A percentile compares a stretch with the other conserved stretches of the same genome.
Conservation (phyloP, 2,888 invertebrate species). For the Nemurella pictetii region DNA sequence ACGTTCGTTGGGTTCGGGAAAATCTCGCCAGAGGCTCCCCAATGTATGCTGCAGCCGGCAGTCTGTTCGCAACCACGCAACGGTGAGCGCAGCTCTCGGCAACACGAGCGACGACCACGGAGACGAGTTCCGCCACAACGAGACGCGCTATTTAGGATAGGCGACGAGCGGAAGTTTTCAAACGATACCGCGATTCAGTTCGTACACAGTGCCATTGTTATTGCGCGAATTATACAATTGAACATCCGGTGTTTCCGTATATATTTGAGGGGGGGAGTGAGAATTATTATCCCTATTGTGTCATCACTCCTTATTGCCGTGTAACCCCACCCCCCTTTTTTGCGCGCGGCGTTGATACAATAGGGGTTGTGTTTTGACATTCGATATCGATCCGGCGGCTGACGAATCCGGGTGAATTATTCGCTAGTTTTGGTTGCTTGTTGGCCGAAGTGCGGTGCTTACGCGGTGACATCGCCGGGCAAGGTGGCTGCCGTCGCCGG, state of each 20-base stretch:
- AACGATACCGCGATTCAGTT: neutral
- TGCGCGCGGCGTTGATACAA: neutral
- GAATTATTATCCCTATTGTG: constrained; percentile 8
- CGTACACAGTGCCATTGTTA: constrained; percentile 13
- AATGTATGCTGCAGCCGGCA: constrained; percentile 38
- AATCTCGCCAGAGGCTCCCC: constrained; percentile 40
- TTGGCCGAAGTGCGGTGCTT: neutral
- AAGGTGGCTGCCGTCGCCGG: neutral
- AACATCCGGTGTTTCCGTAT: constrained; percentile 11
- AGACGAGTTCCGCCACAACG: neutral
- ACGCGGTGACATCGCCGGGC: neutral
- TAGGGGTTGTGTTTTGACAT: neutral
- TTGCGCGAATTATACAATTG: neutral
- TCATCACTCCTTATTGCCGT: neutral
- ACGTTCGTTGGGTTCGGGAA: constrained; percentile 38
- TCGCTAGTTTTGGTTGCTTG: neutral
- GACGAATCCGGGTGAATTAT: neutral
- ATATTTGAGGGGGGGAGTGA: constrained; percentile 16
- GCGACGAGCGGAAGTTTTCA: neutral
- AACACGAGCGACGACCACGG: neutral
- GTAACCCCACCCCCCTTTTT: constrained; percentile 21
- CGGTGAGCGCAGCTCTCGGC: constrained; percentile 9
- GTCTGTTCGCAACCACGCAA: constrained; percentile 16
- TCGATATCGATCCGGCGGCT: neutral
- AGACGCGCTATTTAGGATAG: neutral